Percentiles rank a stretch among this genome's conserved stretches.
These are phyloP conservation scores for Drosophila kurseongensis DNA, from an alignment of 1,140 invertebrate species.

Conservation along the genomic window DNA sequence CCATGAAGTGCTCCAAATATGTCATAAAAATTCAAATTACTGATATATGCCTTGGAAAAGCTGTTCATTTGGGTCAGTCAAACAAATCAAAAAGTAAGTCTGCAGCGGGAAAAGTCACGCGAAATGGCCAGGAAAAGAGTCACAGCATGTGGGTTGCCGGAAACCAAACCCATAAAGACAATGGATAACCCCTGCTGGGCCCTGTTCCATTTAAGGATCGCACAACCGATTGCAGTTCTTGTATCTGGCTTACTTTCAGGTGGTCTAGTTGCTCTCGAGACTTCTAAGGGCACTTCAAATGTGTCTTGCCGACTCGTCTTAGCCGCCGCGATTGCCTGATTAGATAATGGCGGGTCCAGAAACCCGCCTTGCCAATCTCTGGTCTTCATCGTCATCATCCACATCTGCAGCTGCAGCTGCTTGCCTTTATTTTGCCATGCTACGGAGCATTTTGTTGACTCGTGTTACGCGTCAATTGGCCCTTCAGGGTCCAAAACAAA, in stretches of 20 bases:
- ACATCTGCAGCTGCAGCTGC: constrained; percentile 28
- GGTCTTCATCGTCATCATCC: background rate
- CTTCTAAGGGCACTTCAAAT: background rate
- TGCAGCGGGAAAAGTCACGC: constrained; percentile 37
- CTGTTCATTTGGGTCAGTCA: constrained; percentile 13
- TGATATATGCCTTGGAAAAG: constrained; percentile 42
- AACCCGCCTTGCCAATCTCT: background rate
- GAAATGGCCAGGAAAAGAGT: constrained; percentile 31
- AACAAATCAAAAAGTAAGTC: constrained; percentile 14
- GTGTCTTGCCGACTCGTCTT: constrained; percentile 5
- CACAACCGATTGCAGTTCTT: constrained; percentile 4
- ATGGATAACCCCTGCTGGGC: constrained; percentile 20
- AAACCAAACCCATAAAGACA: constrained; percentile 27
- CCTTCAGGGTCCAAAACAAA: constrained; percentile 26
- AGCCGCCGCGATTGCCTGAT: constrained; percentile 29
- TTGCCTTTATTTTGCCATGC: constrained; percentile 24
- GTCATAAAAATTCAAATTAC: constrained; percentile 54
- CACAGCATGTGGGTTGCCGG: constrained; percentile 36
- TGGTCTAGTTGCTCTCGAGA: constrained; percentile 15
- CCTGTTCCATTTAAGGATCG: constrained; percentile 14
- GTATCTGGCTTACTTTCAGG: constrained; percentile 15
- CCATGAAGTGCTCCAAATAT: constrained; percentile 54
- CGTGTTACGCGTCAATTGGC: constrained; percentile 70
- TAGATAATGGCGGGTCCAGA: constrained; percentile 36
- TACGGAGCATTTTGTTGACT: constrained; percentile 56